Evolutionary conservation across 2,888 invertebrate genomes (phyloP).

Genomic region (Cryptosula pallasiana): DNA sequence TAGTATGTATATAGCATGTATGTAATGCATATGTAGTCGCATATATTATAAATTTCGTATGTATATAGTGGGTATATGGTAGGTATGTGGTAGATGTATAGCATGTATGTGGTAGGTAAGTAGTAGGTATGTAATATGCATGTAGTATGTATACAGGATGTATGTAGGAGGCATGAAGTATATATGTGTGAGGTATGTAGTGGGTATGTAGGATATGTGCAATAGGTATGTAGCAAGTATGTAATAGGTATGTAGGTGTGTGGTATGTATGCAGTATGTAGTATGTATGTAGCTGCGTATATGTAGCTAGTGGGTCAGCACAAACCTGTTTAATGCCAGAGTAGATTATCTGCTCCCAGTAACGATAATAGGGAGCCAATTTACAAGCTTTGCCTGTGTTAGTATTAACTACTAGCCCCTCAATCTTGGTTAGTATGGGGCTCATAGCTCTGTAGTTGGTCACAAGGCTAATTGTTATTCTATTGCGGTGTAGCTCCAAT

Average conservation of each 20-base stretch:
- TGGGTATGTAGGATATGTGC: not conserved
- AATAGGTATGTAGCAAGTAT: too few species aligned
- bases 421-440: constrained; percentile 24
- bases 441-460: constrained; percentile 24
- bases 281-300: too few species aligned
- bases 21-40: too few species aligned
- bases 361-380: constrained; percentile 14
- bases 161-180: not conserved
- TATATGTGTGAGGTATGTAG: not conserved
- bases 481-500: not conserved
- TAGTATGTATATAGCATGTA: too few species aligned
- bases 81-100: not conserved
- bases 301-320: too few species aligned
- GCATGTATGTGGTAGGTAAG: not conserved
- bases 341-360: constrained; percentile 24
- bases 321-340: not conserved
- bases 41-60: too few species aligned
- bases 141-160: not conserved
- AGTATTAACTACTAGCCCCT: constrained; percentile 20
- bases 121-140: not conserved
- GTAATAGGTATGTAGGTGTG: too few species aligned
- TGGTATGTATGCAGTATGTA: too few species aligned
- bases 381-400: constrained; percentile 20
- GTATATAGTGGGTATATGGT: not conserved
- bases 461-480: not conserved